Base-by-base conservation (phyloP, 2,888 invertebrate genomes). In the Campoplex nolae region DNA sequence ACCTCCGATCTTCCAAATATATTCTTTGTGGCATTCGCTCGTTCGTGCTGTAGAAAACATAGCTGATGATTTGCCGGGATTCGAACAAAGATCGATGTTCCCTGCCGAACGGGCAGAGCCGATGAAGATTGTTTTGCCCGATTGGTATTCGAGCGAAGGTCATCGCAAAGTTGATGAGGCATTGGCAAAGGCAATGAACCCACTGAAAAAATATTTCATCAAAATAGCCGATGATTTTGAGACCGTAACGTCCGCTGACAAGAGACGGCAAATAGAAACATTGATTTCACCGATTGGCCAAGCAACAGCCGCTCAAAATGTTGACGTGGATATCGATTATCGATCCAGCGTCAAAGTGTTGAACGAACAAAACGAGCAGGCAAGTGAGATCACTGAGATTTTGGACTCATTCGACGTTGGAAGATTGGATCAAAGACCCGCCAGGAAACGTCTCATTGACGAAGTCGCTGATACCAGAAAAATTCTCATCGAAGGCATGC, bases 1-100 rank as follows among this genome's bases (percentile, higher is more conserved):
- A 83, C 97, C 97, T 11, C 95, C 95, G 38, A 93, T 96, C 3
- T 93, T 95, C 76, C 94, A 95, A 32, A 95, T 97, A n/a, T 95
- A 95, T 88, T 91, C 94, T 0, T 94, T 95, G 2, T 97, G 96
- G 92, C 96, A 96, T 83, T 93, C 94, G 38, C 95, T 97, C 54
- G 95, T 96, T 28, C 94, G 95, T 67, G 95, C 95, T 8, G 96
- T 97, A 80, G 94, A 95, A 8, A 93, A 93, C 86, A 95, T 97
- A 51, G 95, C 95, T 0, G 96, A 89, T 51, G 95, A 96, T 88
- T 95, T 97, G 83, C 95, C 96, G 93, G 95, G 96, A 0, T 95
- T 97, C 76, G 96, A 96, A 92, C 95, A 54, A 35, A 35, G 13
- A 13, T 23, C 51, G 35, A 54, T 38, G 51, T 48, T 65, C 8